Evolutionary conservation across 2,888 invertebrate species (phyloP), one percentile per base, ranked within the genome.

Genomic region (Tricholauxania praeusta): DNA sequence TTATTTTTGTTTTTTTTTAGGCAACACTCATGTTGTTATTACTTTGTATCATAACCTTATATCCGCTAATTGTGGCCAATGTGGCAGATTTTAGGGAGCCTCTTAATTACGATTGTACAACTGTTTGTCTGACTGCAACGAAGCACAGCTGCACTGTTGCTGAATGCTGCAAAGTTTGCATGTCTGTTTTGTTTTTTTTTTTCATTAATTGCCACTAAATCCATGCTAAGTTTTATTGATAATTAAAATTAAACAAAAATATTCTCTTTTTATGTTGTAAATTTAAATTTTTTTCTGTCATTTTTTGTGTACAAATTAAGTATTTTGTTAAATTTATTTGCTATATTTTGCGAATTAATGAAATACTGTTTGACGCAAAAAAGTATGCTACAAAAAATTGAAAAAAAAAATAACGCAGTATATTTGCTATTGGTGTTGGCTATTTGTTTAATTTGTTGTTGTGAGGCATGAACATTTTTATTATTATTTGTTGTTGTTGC

Each of bases 211-310:
- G 19, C 19, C 49, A 49, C 64, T 64, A 64, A 64, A 64, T 64
- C 49, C 64, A 5, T 47, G 64, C 64, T 17, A 17, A 64, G 48
- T 48, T 59, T 69, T 49, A 60, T 71, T 63, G 64, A 71, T 65
- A 71, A 71, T 57, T 65, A 55, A 71, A 64, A 57, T 71, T 57
- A 71, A 71, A 65, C 47, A 71, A 71, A 71, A 71, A 71, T 65
- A 64, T 71, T 64, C 57, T 65, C 17, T 17, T 17, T 48, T 48
- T n/a, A 5, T 47, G 15, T 63, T 59, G 14, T 19, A 39, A 39
- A 19, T 59, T 59, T 59, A 28, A 17, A 7, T 10, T 17, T 19
- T 59, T 59, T 59, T n/a, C 14, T 59, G 59, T 39, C 39, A 39
- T 2, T 22, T 39, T 59, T 59, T 22, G 28, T 59, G 19, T 19